phyloP scores from a whole-genome alignment of 30 jellyfish, hydroid and myxozoan species.

The Rhopilema esculentum region DNA sequence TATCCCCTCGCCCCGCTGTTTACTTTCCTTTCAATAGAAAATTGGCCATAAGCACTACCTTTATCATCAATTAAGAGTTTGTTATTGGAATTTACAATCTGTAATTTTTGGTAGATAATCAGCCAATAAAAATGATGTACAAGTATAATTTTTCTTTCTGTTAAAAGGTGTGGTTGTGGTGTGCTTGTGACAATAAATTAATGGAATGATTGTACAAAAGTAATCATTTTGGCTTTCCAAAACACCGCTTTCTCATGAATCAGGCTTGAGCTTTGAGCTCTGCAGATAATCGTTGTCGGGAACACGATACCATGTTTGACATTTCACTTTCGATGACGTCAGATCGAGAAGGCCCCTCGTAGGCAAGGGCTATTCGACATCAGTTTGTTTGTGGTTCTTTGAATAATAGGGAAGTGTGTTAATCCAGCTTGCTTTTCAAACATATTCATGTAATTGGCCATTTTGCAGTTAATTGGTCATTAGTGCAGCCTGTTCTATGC shows the following conservation, averaged over 20 bases:
- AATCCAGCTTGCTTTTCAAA: not conserved
- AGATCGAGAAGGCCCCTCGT: not conserved
- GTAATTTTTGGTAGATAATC: too few species aligned
- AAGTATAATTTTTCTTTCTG: too few species aligned
- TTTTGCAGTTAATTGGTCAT: not conserved
- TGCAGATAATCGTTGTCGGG: not conserved
- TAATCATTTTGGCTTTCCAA: not conserved
- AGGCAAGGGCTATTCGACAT: not conserved
- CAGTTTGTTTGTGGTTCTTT: not conserved
- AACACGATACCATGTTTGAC: not conserved
- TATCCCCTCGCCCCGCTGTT: too few species aligned
- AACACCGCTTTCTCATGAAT: not conserved
- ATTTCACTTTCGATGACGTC: not conserved
- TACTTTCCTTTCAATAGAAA: too few species aligned
- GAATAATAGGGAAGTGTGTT: too few species aligned
- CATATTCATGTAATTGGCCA: not conserved
- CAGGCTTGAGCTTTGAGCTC: not conserved
- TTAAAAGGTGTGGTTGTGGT: too few species aligned
- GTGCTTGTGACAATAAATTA: too few species aligned
- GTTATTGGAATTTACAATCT: too few species aligned
- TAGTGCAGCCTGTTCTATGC: not conserved
- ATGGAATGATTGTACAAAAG: too few species aligned
- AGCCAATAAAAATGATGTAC: too few species aligned
- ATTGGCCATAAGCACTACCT: too few species aligned
- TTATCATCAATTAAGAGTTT: too few species aligned